Base-by-base conservation (phyloP, 2,888 invertebrate genomes). In the Trichacis sp. region DNA sequence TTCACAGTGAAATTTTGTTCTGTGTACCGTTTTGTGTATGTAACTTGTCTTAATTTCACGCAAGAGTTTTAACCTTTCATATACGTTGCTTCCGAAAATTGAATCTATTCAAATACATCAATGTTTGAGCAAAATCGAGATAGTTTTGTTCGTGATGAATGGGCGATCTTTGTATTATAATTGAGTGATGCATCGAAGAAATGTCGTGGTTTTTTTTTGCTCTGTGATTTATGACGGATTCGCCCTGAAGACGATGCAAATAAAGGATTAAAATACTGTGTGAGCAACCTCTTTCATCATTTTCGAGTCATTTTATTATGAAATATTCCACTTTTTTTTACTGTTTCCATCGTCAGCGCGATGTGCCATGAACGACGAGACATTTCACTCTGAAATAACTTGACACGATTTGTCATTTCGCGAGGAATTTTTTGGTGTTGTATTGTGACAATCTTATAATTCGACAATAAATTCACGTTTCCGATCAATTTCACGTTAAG, bases 401-500 rank as follows among this genome's bases (percentile, higher is more conserved):
- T 40, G 40, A 15, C 40, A 40, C 40, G 40, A 40, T 40, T 40
- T 15, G 15, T 1, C 9, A 15, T 15, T 40, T 15, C 15, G 14
- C 40, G 15, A 15, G 12, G 15, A 15, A 40, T 40, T 15, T 40
- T 40, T 15, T 15, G 40, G 40, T 40, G 40, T 40, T 40, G 40
- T 49, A 55, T 52, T 55, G 20, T 51, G 19, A 15, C 33, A 47
- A 33, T 43, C 49, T 17, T 14, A 40, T 43, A 12, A 38, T 60
- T 42, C 11, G 29, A 38, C 47, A 20, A 36, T 36, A 36, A 40
- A 52, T 60, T 56, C 15, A 43, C 42, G 11, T 33, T 33, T 3
- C n/a, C n/a, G n/a, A 33, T 51, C 46, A 36, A 45, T 36, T 52
- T 20, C 40, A 40, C 24, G 46, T 53, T 52, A 50, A 51, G 62